Base-by-base conservation (phyloP, 2,888 invertebrate genomes). In the Anorthoa munda region DNA sequence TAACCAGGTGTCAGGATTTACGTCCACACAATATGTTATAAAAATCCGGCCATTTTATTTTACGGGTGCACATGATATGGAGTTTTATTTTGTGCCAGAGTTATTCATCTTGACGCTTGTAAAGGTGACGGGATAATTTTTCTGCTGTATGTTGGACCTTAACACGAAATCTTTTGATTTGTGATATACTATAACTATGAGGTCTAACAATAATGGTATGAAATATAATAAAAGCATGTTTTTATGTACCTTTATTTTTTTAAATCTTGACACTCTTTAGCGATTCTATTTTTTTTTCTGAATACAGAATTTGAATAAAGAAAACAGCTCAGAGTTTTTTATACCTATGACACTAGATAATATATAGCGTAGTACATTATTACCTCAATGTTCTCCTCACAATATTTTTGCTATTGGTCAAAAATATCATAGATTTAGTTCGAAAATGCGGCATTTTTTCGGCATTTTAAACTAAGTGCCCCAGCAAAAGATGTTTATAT, bases 1-100 rank as follows among this genome's bases (percentile, higher is more conserved):
- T 90, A 92, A 91, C 91, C 93, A 92, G 93, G 93, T 93, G 92
- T 87, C 80, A 84, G 89, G 91, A 87, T 93, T 92, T 93, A 93
- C 89, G 90, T 87, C 88, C 91, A 82, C 89, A 92, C 92, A 92
- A 92, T 93, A 92, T 90, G 92, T 92, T 91, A 91, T 93, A 93
- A 93, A 93, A 93, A 90, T 91, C 90, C 90, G 67, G 72, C 87
- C 87, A 90, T 92, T 93, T 89, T 86, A 88, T 90, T 92, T 92
- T 90, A 91, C 88, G 90, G 85, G 85, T 85, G 84, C 87, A 85
- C 86, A 85, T 89, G 86, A 89, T 86, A 86, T 83, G 81, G 83
- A 84, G 70, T 89, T 86, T 88, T 90, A 90, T 90, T 89, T 87
- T 79, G 74, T 79, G 82, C 77, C 79, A 77, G 84, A 66, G 79